Conservation (phyloP, 1,140 invertebrate species). For the Atta colombica region DNA sequence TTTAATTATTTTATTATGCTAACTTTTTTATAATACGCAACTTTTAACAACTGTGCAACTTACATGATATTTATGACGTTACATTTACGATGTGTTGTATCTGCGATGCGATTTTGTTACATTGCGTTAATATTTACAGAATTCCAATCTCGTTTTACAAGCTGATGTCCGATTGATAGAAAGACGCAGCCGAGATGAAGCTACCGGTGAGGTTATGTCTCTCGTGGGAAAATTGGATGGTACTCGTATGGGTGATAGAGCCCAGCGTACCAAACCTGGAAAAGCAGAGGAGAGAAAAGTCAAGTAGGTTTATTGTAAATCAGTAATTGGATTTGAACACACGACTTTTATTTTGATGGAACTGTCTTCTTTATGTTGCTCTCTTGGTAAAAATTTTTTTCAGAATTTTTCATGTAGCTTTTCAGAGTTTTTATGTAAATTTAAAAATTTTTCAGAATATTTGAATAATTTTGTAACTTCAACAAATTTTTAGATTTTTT, state of each 20-base stretch:
- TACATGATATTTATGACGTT: background rate
- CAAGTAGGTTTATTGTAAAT: constrained; percentile 89
- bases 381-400: too few species aligned
- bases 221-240: constrained; percentile 97
- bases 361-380: too few species aligned
- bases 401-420: too few species aligned
- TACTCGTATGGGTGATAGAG: constrained; percentile 98
- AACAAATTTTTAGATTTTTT: too few species aligned
- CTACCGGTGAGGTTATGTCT: constrained; percentile 99
- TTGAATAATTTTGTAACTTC: too few species aligned
- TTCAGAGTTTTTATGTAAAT: too few species aligned
- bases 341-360: too few species aligned
- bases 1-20: background rate
- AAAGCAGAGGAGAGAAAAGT: constrained; percentile 96
- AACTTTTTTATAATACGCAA: background rate
- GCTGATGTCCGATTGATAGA: constrained; percentile 99
- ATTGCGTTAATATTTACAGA: constrained; percentile 89
- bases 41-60: background rate
- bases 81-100: background rate
- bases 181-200: constrained; percentile 98
- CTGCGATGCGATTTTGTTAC: background rate
- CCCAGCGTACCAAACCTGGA: constrained; percentile 94
- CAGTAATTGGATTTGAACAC: too few species aligned
- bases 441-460: too few species aligned
- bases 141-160: constrained; percentile 99